Evolutionary conservation across 2,888 invertebrate genomes (phyloP), one percentile per base, ranked within the genome.

Genomic region (Encarsia formosa): DNA sequence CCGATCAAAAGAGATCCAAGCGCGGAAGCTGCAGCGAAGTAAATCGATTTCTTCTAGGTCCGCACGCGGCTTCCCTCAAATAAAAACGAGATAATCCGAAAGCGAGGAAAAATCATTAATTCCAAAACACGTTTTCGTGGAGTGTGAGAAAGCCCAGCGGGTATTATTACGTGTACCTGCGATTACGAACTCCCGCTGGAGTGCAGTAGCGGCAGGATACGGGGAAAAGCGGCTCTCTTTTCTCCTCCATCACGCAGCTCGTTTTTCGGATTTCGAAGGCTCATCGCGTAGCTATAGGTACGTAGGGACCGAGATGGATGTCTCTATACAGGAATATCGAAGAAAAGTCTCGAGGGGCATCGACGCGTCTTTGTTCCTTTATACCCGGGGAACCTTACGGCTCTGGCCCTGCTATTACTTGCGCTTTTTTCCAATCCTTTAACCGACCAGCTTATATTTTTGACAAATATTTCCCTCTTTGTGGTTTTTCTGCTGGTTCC

Each of bases 81-180:
- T n/a, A n/a, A n/a, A n/a, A n/a, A n/a, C n/a, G n/a, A n/a, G n/a
- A n/a, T n/a, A n/a, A n/a, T 26, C 15, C 2, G 31, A 13, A 16
- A n/a, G 19, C 23, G 11, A 26, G 24, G 42, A 22, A 53, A 49
- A 53, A 41, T 53, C 49, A 53, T 49, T 40, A 53, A 53, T 53
- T 53, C 53, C 45, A 45, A 53, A 53, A 53, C 49, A 49, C 39
- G 49, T 39, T 22, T 23, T 4, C 26, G 22, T 19, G 22, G 45
- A 52, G 52, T 44, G 52, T 48, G 48, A 53, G 44, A 48, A 53
- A 48, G 39, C 48, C 43, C 44, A 16, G 31, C 53, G 32, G 48
- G 49, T 37, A 48, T 6, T 15, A 9, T 39, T 37, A 6, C 16
- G 37, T 20, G 6, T 34, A 16, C 38, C 22, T 18, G 16, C n/a